Percentiles rank a stretch among this genome's conserved stretches.
phyloP scores from a whole-genome alignment of 2,888 invertebrate species.

The Polia nebulosa region DNA sequence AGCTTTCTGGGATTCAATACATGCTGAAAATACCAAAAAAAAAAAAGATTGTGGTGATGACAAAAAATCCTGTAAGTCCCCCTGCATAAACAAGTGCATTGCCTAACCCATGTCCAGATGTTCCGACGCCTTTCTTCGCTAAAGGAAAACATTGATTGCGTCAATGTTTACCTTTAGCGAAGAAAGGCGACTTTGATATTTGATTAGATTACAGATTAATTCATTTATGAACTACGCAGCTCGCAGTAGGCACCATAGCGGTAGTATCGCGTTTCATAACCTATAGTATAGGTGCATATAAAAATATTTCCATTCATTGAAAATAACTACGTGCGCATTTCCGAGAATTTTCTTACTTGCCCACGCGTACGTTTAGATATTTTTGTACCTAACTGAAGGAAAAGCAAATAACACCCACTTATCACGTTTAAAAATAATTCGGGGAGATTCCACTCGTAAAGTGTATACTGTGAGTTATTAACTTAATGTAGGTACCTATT shows the following conservation, averaged over 20 bases:
- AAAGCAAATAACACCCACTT: slow-evolving; percentile 28
- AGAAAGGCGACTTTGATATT: background rate
- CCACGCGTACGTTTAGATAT: slow-evolving; percentile 14
- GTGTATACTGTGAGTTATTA: background rate
- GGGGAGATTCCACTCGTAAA: slow-evolving; percentile 34
- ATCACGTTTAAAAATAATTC: slow-evolving; percentile 46
- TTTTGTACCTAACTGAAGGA: slow-evolving; percentile 4
- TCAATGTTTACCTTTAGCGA: too few relatives aligned
- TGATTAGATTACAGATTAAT: background rate
- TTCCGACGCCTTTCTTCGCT: background rate
- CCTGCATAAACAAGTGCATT: background rate
- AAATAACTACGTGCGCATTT: background rate
- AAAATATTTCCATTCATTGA: background rate
- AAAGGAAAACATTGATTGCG: too few relatives aligned
- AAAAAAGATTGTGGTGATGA: background rate
- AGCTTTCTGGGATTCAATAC: too few relatives aligned
- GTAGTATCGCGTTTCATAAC: background rate
- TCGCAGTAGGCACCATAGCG: too few relatives aligned
- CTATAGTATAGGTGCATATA: background rate
- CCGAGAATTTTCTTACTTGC: slow-evolving; percentile 3
- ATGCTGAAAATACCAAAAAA: too few relatives aligned
- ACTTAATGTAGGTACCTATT: slow-evolving; percentile 20
- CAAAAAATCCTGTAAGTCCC: background rate
- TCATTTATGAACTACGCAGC: background rate
- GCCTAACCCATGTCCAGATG: background rate